Evolutionary conservation across 1,140 invertebrate genomes (phyloP).

Genomic region (Parapsyche elsis): DNA sequence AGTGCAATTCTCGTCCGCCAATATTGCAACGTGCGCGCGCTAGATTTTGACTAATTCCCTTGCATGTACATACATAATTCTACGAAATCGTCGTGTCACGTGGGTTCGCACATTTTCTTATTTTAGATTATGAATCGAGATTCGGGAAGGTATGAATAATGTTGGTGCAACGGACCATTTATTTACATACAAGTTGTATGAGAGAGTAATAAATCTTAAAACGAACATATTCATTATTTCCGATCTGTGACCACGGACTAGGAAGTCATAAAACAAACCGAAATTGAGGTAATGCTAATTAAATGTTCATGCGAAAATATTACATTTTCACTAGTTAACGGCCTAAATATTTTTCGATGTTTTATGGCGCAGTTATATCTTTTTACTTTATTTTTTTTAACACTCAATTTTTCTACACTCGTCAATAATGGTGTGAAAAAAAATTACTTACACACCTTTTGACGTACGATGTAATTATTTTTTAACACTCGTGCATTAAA

Average conservation of each 20-base stretch:
- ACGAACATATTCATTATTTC: not conserved
- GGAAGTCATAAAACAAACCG: constrained; percentile 4
- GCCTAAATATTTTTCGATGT: not conserved
- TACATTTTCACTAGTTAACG: not conserved
- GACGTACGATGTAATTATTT: too few relatives aligned
- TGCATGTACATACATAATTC: not conserved
- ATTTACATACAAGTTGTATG: not conserved
- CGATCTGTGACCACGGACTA: not conserved
- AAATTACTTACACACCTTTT: too few relatives aligned
- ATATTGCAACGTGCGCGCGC: not conserved
- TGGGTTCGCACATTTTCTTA: not conserved
- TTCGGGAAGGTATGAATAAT: too few relatives aligned
- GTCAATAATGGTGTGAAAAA: too few relatives aligned
- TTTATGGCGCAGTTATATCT: not conserved
- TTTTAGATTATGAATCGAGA: not conserved
- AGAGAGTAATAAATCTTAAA: not conserved
- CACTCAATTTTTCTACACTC: too few relatives aligned
- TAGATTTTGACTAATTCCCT: not conserved
- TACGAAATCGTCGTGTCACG: not conserved
- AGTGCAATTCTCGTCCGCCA: constrained; percentile 11
- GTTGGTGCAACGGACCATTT: not conserved
- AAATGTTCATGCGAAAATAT: not conserved
- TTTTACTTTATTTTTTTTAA: too few relatives aligned
- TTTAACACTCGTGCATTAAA: not conserved
- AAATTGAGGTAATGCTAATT: not conserved